These are phyloP conservation scores for Dendroctonus ponderosae DNA, from an alignment of 1,140 invertebrate species.

Conservation along the genomic window DNA sequence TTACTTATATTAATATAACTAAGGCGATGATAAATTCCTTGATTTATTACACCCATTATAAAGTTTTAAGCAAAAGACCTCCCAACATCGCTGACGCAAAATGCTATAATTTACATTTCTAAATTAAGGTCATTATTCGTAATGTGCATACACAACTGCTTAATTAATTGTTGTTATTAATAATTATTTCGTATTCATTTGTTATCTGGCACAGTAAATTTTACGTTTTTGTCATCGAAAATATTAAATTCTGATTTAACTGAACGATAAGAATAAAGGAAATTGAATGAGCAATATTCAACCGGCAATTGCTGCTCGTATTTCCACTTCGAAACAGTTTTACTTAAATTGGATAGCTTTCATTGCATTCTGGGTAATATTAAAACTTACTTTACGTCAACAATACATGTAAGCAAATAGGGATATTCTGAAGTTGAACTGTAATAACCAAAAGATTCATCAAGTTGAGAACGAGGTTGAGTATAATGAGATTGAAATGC, in stretches of 20 bases:
- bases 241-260: too few relatives aligned
- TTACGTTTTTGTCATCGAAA: too few relatives aligned
- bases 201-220: neutral
- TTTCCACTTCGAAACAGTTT: conserved; percentile 17
- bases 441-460: neutral
- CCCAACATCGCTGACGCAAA: conserved; percentile 6
- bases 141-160: conserved; percentile 7
- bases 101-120: conserved; percentile 11
- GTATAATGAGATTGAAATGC: too few relatives aligned
- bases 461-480: too few relatives aligned
- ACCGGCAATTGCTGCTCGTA: conserved; percentile 8
- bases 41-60: neutral
- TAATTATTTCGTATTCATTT: conserved; percentile 1
- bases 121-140: conserved; percentile 11
- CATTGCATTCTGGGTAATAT: conserved; percentile 18
- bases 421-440: neutral
- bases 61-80: conserved; percentile 9
- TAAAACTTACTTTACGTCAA: conserved; percentile 14
- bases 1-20: neutral
- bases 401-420: conserved; percentile 11
- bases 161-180: conserved; percentile 8
- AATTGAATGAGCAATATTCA: conserved; percentile 7
- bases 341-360: conserved; percentile 18
- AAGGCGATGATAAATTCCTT: conserved; percentile 11
- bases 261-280: neutral